A percentile compares a stretch with the other conserved stretches of the same genome.
Conservation (phyloP, 2,797 vertebrate species). For the Brachymystax lenok region DNA sequence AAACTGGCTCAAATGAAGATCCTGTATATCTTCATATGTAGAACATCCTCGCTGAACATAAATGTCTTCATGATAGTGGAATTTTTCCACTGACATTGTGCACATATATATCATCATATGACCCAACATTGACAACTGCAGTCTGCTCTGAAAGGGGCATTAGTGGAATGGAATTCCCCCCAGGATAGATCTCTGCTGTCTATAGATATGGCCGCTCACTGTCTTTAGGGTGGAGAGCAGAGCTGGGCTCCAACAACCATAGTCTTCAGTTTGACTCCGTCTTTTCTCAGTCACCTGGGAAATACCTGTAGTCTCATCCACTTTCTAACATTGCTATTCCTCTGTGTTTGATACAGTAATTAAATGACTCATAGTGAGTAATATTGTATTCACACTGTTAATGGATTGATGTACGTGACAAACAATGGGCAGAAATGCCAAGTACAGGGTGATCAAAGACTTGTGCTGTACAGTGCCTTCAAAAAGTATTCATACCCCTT, state of each 20-base stretch:
- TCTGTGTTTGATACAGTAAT: constrained; percentile 29
- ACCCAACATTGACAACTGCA: constrained; percentile 67
- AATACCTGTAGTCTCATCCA: constrained; percentile 48
- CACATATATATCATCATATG: constrained; percentile 61
- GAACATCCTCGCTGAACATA: constrained; percentile 29
- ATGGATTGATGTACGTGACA: background rate
- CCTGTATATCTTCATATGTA: background rate
- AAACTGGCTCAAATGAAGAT: too few species aligned
- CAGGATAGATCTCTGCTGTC: constrained; percentile 69
- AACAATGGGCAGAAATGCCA: background rate
- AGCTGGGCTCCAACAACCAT: constrained; percentile 46
- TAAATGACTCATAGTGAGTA: background rate
- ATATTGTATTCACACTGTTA: background rate
- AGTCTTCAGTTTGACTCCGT: constrained; percentile 59
- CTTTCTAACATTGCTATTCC: constrained; percentile 40
- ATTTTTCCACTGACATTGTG: constrained; percentile 62
- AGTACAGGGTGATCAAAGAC: too few species aligned
- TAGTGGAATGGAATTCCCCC: constrained; percentile 70
- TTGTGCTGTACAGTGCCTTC: too few species aligned
- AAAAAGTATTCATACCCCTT: too few species aligned
- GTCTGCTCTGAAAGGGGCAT: constrained; percentile 68
- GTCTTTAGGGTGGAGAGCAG: constrained; percentile 54
- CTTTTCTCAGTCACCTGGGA: constrained; percentile 48
- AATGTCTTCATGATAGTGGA: constrained; percentile 54
- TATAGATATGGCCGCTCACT: constrained; percentile 57